Evolutionary conservation across 2,888 invertebrate genomes (phyloP).

Genomic region (Caenorhabditis virilis): DNA sequence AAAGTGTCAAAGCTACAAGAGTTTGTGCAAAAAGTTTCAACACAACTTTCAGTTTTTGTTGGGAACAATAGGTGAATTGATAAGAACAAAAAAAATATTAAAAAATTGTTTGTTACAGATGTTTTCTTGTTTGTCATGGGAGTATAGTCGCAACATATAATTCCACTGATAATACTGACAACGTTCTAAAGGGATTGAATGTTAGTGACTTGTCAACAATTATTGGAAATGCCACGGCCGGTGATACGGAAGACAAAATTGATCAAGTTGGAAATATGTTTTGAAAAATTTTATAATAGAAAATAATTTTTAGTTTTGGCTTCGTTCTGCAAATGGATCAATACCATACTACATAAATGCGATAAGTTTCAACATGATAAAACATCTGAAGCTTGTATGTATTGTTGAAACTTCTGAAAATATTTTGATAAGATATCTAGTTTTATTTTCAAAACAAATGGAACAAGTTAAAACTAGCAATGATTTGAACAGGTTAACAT

Average conservation of each 20-base stretch:
- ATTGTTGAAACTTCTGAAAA: constrained; percentile 31
- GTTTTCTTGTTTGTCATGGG: constrained; percentile 15
- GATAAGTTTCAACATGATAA: constrained; percentile 13
- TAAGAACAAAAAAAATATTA: not conserved
- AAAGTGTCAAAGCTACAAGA: constrained; percentile 18
- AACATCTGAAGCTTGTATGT: constrained; percentile 27
- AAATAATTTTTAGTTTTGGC: too few species aligned
- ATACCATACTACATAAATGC: constrained; percentile 38
- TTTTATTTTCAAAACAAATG: constrained; percentile 29
- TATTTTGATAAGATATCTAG: constrained; percentile 30
- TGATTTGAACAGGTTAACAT: constrained; percentile 22
- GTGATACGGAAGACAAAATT: constrained; percentile 17
- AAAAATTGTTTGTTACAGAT: constrained; percentile 10
- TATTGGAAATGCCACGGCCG: constrained; percentile 5
- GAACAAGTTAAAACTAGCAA: constrained; percentile 27
- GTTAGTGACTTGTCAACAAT: constrained; percentile 22
- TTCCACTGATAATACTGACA: constrained; percentile 15
- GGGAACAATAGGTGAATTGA: constrained; percentile 18
- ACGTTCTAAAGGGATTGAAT: constrained; percentile 23
- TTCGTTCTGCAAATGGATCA: constrained; percentile 21
- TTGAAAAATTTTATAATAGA: constrained; percentile 1
- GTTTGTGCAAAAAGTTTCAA: constrained; percentile 21
- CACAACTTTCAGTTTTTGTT: constrained; percentile 25
- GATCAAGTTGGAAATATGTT: constrained; percentile 21
- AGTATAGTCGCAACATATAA: constrained; percentile 33